Percentiles rank a stretch among this genome's conserved stretches.
phyloP scores from a whole-genome alignment of 2,113 vertebrate species.

The Pelodiscus sinensis region DNA sequence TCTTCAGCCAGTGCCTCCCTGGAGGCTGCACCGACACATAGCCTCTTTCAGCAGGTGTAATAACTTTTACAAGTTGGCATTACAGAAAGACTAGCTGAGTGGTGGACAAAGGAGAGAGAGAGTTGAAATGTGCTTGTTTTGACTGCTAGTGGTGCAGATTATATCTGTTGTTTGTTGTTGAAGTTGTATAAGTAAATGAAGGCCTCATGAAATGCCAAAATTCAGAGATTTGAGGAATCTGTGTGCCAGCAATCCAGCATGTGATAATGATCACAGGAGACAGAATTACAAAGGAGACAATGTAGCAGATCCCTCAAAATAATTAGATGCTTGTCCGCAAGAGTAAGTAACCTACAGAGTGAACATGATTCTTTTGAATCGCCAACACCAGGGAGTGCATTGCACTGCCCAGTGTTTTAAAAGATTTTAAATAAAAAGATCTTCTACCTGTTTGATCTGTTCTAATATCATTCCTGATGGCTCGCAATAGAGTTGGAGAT shows the following conservation, averaged over 20 bases:
- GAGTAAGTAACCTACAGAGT: neutral
- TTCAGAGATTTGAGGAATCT: neutral
- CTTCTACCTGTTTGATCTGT: neutral
- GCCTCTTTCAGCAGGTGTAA: slow-evolving; percentile 37
- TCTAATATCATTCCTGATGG: neutral
- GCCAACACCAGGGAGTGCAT: neutral
- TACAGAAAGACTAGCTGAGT: slow-evolving; percentile 16
- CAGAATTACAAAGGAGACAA: slow-evolving; percentile 10
- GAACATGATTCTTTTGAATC: neutral
- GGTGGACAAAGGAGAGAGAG: neutral
- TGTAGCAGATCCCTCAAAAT: slow-evolving; percentile 3
- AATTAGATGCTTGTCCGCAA: neutral
- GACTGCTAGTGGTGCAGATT: neutral
- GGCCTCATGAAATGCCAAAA: neutral
- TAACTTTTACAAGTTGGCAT: slow-evolving; percentile 35
- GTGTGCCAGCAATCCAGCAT: neutral
- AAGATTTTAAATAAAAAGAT: neutral
- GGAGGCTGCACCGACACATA: neutral
- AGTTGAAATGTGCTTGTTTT: slow-evolving; percentile 12
- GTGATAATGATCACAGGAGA: neutral
- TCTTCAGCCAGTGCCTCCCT: slow-evolving; percentile 7
- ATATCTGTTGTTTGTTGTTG: neutral
- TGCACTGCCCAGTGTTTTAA: neutral
- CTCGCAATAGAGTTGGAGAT: neutral
- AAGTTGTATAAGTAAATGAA: neutral